A percentile compares a stretch with the other conserved stretches of the same genome.
phyloP scores from a whole-genome alignment of 2,113 vertebrate genomes.

The Fukomys damarensis region DNA sequence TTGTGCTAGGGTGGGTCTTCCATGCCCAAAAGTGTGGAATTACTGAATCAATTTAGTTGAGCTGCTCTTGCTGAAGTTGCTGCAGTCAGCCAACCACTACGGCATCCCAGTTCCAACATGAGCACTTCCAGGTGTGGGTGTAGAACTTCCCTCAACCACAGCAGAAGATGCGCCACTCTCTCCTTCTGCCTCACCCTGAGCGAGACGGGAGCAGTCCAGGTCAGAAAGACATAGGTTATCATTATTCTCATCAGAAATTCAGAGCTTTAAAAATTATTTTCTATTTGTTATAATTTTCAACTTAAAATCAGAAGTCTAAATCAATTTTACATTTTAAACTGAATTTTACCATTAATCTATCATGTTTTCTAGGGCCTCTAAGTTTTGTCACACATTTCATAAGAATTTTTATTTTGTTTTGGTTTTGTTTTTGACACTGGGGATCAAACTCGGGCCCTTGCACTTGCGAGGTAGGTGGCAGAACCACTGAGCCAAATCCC shows the following conservation, averaged over 20 bases:
- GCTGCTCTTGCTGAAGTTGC: not conserved
- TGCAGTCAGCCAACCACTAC: not conserved
- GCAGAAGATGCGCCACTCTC: not conserved
- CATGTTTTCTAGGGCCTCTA: not conserved
- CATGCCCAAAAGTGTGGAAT: not conserved
- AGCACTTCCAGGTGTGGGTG: not conserved
- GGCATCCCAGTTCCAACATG: not conserved
- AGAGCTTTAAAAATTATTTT: too few relatives aligned
- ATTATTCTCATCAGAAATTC: not conserved
- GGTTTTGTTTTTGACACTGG: too few relatives aligned
- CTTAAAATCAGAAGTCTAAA: constrained; percentile 6
- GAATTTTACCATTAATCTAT: not conserved
- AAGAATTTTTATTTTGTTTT: too few relatives aligned
- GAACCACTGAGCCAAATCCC: too few relatives aligned
- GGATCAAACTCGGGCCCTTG: too few relatives aligned
- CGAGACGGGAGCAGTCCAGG: too few relatives aligned
- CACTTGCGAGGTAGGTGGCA: too few relatives aligned
- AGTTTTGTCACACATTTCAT: not conserved
- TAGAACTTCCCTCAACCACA: not conserved
- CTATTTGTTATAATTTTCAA: not conserved
- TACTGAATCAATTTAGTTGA: not conserved
- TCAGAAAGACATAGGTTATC: not conserved
- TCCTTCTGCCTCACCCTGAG: fast-evolving
- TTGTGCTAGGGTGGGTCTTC: not conserved
- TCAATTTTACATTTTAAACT: constrained; percentile 5